These are phyloP conservation scores for Oreochromis aureus DNA, from an alignment of 2,113 vertebrate genomes.

Conservation along the genomic window DNA sequence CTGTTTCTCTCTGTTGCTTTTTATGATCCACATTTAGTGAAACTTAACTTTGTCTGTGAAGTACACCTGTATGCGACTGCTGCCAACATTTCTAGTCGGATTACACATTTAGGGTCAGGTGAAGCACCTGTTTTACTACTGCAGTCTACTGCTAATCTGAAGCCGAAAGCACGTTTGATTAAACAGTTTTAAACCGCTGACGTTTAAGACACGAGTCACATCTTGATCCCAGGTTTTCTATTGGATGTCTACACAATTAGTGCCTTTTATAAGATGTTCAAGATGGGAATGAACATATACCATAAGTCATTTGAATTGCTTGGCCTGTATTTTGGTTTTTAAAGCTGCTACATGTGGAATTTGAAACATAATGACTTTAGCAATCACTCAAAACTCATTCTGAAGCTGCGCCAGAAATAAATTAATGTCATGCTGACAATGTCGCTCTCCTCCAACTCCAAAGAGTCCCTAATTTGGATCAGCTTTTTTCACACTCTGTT, in stretches of 20 bases:
- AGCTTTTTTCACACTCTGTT: background rate
- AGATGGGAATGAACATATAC: background rate
- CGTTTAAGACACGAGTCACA: background rate
- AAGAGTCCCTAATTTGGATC: background rate
- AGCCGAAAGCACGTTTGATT: background rate
- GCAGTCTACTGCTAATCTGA: background rate
- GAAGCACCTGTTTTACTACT: background rate
- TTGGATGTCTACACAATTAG: conserved; percentile 39
- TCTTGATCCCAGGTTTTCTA: background rate
- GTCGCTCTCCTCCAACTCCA: background rate
- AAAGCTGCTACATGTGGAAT: conserved; percentile 4
- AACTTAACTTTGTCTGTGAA: background rate
- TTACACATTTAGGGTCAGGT: background rate
- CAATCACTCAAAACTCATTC: background rate
- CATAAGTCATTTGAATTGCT: background rate
- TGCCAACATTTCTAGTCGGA: background rate
- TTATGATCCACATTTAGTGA: background rate
- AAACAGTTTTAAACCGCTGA: background rate
- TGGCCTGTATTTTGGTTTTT: background rate
- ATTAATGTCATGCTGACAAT: background rate
- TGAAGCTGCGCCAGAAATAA: background rate
- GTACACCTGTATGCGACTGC: background rate
- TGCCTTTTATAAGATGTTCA: conserved; percentile 49
- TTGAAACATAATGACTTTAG: background rate
- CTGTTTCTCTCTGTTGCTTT: background rate